phyloP scores from a whole-genome alignment of 2,888 invertebrate genomes.

The Platycheirus albimanus region DNA sequence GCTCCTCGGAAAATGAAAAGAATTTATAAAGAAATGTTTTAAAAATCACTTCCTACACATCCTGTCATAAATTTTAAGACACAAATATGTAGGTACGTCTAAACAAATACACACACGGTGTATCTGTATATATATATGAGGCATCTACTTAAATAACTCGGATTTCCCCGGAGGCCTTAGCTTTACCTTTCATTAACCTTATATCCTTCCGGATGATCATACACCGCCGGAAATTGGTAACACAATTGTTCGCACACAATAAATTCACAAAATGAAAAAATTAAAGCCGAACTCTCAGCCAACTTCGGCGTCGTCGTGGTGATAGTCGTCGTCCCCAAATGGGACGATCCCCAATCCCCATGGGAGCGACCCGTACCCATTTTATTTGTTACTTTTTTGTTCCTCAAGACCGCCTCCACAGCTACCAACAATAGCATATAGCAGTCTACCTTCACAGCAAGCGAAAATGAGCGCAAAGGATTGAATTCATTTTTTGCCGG shows the following conservation, averaged over 20 bases:
- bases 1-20: background rate
- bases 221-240: constrained; percentile 70
- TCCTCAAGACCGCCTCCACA: constrained; percentile 17
- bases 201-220: constrained; percentile 71
- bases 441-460: constrained; percentile 8
- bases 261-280: constrained; percentile 46
- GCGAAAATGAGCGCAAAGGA: constrained; percentile 46
- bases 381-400: constrained; percentile 51
- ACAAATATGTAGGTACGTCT: background rate
- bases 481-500: constrained; percentile 28
- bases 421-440: too few species aligned
- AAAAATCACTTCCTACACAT: constrained; percentile 60
- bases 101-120: too few species aligned
- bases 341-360: constrained; percentile 49
- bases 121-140: background rate
- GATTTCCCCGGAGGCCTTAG: constrained; percentile 51
- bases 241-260: constrained; percentile 73
- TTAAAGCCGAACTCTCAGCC: constrained; percentile 46
- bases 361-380: constrained; percentile 68
- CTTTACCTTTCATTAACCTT: constrained; percentile 71
- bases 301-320: constrained; percentile 19
- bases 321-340: constrained; percentile 49
- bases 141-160: constrained; percentile 57
- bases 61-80: constrained; percentile 35
- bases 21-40: constrained; percentile 54